Evolutionary conservation across 2,797 vertebrate genomes (phyloP), one percentile per base, ranked within the genome.

Genomic region (Orientallactaga sibirica): DNA sequence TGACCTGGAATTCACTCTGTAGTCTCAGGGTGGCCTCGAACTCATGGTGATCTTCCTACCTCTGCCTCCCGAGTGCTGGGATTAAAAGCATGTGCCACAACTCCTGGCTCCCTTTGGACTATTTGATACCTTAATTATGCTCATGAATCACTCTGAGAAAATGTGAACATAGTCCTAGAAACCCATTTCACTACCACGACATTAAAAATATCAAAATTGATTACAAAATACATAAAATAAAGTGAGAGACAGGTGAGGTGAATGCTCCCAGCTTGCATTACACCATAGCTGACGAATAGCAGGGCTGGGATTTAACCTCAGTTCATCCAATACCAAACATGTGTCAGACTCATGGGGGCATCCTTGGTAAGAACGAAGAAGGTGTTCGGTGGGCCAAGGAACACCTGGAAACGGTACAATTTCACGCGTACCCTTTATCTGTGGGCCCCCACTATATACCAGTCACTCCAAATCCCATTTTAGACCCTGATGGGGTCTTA

Each of bases 181-280:
- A 58, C 15, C 24, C 55, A 18, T 92, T 88, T 68, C 18, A 48
- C n/a, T 24, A 33, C 19, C 22, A 48, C 5, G 3, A 37, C 43
- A 61, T 73, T 48, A 61, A 92, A 90, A 88, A 93, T 55, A 88
- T 25, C 62, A 88, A 68, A 93, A 83, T 8, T 20, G 83, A 55
- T 48, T 25, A 55, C 20, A n/a, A 94, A 75, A 71, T 68, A 83
- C 37, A 66, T n/a, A 19, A 71, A 91, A 64, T 78, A 77, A 92
- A 74, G 58, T 12, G 55, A 84, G 74, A 79, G 25, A 66, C 24
- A 76, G 70, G 2, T 67, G 25, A 64, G 25, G 52, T 68, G 62
- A 76, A 58, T 68, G 80, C 37, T 48, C 70, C 33, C 73, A 52
- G 3, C 11, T 79, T 81, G 37, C 62, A 48, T 9, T 4, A 27